Conservation (phyloP, 2,888 invertebrate genomes). For the Scaptomyza caliginosa region DNA sequence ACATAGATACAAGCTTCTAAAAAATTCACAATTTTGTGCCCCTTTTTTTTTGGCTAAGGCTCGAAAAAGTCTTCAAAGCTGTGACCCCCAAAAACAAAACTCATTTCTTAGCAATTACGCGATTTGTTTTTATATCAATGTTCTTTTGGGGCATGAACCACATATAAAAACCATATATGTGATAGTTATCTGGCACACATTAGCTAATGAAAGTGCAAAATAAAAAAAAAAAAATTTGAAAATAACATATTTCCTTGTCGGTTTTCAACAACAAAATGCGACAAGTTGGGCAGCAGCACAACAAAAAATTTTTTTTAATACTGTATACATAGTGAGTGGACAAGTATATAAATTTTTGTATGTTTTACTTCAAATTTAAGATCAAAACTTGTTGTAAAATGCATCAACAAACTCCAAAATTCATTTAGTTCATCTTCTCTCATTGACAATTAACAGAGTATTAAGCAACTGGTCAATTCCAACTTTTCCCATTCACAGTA, state of each 20-base stretch:
- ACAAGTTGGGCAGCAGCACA: conserved; percentile 37
- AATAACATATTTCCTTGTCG: conserved; percentile 27
- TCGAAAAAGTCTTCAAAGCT: conserved; percentile 35
- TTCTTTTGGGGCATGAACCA: conserved; percentile 18
- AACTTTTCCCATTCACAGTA: background rate
- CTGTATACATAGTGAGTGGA: too few species aligned
- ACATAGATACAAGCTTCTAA: conserved; percentile 8
- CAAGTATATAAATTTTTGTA: background rate
- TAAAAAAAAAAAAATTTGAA: background rate
- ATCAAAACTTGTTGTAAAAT: background rate
- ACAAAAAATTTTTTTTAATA: conserved; percentile 30
- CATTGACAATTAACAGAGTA: conserved; percentile 1
- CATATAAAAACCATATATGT: conserved; percentile 15
- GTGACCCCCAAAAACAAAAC: conserved; percentile 10
- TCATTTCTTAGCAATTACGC: conserved; percentile 52
- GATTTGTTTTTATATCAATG: conserved; percentile 40
- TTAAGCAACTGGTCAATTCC: background rate
- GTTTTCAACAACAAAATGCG: conserved; percentile 45
- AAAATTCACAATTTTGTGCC: conserved; percentile 15
- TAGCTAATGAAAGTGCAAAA: conserved; percentile 55
- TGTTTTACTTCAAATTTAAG: background rate
- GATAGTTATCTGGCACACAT: conserved; percentile 61
- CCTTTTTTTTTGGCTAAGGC: conserved; percentile 39
- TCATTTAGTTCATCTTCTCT: background rate
- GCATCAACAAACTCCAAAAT: background rate